Percentiles rank a stretch among this genome's conserved stretches.
Evolutionary conservation across 2,797 vertebrate species (phyloP).

Genomic region (Danio tinwini): DNA sequence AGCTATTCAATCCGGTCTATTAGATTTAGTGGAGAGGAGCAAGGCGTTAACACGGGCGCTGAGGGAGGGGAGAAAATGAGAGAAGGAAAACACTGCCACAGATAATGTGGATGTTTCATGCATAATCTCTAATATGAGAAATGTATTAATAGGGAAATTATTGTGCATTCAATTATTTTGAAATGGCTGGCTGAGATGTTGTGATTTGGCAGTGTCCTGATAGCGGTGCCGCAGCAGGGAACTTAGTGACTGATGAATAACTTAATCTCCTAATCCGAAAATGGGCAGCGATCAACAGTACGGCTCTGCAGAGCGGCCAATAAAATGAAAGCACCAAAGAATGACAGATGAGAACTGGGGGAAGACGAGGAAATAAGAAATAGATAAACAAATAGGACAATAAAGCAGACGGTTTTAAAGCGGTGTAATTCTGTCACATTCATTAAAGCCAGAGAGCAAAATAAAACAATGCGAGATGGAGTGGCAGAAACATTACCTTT

Average conservation of each 20-base stretch:
- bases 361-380: slow-evolving; percentile 72
- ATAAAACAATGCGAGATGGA: slow-evolving; percentile 77
- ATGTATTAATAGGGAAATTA: slow-evolving; percentile 98
- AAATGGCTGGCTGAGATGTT: slow-evolving; percentile 97
- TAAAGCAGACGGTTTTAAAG: slow-evolving; percentile 79
- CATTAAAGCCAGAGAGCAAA: slow-evolving; percentile 79
- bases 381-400: slow-evolving; percentile 86
- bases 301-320: slow-evolving; percentile 74
- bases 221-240: slow-evolving; percentile 85
- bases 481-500: slow-evolving; percentile 83
- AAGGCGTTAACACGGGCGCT: slow-evolving; percentile 80
- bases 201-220: slow-evolving; percentile 88
- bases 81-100: slow-evolving; percentile 72
- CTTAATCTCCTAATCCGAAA: slow-evolving; percentile 99
- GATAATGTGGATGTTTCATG: slow-evolving; percentile 92
- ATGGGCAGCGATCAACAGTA: slow-evolving; percentile 84
- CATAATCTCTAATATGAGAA: slow-evolving; percentile 94
- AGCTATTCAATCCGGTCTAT: slow-evolving; percentile 85
- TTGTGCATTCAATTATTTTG: slow-evolving; percentile 96
- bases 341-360: slow-evolving; percentile 62
- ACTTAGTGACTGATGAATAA: slow-evolving; percentile 93
- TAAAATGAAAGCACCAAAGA: slow-evolving; percentile 78
- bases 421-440: slow-evolving; percentile 81
- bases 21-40: slow-evolving; percentile 87
- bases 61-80: slow-evolving; percentile 62